phyloP scores from a whole-genome alignment of 53 echinoderm and acorn worm species.

The Zoroaster sp. region DNA sequence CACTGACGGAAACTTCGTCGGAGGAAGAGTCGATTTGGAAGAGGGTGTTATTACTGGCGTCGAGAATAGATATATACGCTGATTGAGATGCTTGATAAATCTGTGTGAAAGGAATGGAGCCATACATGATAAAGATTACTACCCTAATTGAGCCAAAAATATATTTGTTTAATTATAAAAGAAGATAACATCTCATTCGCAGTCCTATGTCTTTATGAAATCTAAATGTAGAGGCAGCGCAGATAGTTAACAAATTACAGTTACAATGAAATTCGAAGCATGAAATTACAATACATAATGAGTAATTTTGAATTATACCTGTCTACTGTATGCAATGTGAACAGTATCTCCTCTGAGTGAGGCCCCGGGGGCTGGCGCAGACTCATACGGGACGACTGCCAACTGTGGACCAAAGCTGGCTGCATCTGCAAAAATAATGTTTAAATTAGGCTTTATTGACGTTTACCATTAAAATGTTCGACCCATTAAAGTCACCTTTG shows the following conservation, averaged over 20 bases:
- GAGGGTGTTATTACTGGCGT: slow-evolving; percentile 14
- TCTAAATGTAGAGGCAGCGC: too few species aligned
- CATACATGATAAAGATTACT: background rate
- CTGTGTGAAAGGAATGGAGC: background rate
- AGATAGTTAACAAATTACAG: too few species aligned
- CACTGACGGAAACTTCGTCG: background rate
- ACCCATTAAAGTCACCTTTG: too few species aligned
- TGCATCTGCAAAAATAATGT: background rate
- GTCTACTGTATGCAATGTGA: slow-evolving; percentile 11
- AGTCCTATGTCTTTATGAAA: too few species aligned
- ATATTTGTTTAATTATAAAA: too few species aligned
- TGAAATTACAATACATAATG: too few species aligned
- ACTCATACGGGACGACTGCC: slow-evolving; percentile 17
- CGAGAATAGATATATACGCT: slow-evolving; percentile 25
- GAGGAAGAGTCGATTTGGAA: slow-evolving; percentile 25
- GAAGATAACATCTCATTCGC: too few species aligned
- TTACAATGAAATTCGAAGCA: too few species aligned
- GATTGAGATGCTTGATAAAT: background rate
- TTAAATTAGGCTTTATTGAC: background rate
- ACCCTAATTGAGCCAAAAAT: too few species aligned
- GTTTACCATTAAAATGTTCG: background rate
- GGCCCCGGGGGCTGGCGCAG: slow-evolving; percentile 16
- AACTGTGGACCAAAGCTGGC: slow-evolving; percentile 11
- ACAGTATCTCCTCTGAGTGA: slow-evolving; percentile 18
- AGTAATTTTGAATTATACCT: slow-evolving; percentile 27